phyloP scores from a whole-genome alignment of 1,140 invertebrate species.

The Gerris buenoi region DNA sequence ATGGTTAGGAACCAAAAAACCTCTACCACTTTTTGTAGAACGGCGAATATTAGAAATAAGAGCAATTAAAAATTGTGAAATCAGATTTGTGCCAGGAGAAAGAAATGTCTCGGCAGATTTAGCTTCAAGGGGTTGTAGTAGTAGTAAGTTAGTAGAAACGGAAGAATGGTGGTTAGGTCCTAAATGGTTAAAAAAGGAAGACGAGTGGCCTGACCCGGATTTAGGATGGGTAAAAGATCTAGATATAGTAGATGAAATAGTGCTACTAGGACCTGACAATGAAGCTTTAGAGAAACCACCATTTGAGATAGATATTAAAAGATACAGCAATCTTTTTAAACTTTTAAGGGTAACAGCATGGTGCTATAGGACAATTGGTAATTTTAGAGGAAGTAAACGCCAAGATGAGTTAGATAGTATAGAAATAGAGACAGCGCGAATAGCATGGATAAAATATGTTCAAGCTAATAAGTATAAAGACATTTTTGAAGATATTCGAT shows the following conservation, averaged over 20 bases:
- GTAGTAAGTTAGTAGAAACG: neutral
- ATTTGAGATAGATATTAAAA: neutral
- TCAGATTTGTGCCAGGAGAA: neutral
- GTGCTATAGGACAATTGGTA: neutral
- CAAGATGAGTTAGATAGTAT: neutral
- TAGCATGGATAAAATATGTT: neutral
- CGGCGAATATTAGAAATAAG: neutral
- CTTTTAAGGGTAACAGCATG: neutral
- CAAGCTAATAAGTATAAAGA: neutral
- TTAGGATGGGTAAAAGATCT: neutral
- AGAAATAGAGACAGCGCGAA: neutral
- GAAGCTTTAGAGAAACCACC: neutral
- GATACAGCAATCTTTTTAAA: neutral
- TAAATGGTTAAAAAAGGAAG: neutral
- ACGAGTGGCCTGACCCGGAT: neutral
- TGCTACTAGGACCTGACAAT: neutral
- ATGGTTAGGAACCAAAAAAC: neutral
- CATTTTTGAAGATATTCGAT: neutral
- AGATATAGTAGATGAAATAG: neutral
- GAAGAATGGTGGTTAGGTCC: neutral
- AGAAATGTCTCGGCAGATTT: neutral
- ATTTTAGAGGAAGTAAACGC: neutral
- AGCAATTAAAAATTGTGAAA: neutral
- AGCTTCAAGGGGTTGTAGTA: neutral
- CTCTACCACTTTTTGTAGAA: neutral